A percentile compares a stretch with the other conserved stretches of the same genome.
These are phyloP conservation scores for Percina caprodes DNA, from an alignment of 2,113 vertebrate genomes.

Conservation along the genomic window DNA sequence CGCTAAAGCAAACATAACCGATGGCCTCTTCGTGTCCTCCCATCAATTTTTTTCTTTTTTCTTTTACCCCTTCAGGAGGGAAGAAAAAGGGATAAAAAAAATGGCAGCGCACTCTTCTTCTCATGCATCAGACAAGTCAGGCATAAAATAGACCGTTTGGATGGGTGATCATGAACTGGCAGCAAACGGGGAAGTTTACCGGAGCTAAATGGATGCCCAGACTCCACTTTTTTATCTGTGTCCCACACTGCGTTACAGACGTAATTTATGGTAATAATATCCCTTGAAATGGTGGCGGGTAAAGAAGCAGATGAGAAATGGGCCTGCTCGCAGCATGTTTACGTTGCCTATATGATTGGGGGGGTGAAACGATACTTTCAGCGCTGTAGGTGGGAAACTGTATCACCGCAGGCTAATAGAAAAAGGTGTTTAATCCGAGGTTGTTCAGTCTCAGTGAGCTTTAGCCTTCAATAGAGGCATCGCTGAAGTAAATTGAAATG, in stretches of 20 bases:
- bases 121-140: conserved; percentile 74
- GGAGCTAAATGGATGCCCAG: conserved; percentile 66
- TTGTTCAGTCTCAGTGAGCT: conserved; percentile 47
- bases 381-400: conserved; percentile 1
- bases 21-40: conserved; percentile 53
- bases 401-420: conserved; percentile 25
- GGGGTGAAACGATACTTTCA: conserved; percentile 13
- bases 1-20: conserved; percentile 57
- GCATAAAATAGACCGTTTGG: conserved; percentile 77
- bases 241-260: conserved; percentile 54
- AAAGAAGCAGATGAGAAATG: conserved; percentile 56
- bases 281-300: conserved; percentile 37
- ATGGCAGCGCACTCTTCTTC: conserved; percentile 40
- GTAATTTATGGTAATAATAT: conserved; percentile 77
- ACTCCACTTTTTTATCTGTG: conserved; percentile 54
- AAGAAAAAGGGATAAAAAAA: conserved; percentile 57
- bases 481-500: conserved; percentile 18
- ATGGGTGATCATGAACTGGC: conserved; percentile 82
- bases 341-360: conserved; percentile 35
- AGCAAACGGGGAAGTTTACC: conserved; percentile 59
- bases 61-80: conserved; percentile 21
- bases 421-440: conserved; percentile 46
- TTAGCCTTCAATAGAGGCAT: conserved; percentile 29
- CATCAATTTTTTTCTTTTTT: conserved; percentile 52
- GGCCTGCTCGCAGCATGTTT: conserved; percentile 35